phyloP scores from a whole-genome alignment of 2,888 invertebrate species.

The Agonopterix heracliana region DNA sequence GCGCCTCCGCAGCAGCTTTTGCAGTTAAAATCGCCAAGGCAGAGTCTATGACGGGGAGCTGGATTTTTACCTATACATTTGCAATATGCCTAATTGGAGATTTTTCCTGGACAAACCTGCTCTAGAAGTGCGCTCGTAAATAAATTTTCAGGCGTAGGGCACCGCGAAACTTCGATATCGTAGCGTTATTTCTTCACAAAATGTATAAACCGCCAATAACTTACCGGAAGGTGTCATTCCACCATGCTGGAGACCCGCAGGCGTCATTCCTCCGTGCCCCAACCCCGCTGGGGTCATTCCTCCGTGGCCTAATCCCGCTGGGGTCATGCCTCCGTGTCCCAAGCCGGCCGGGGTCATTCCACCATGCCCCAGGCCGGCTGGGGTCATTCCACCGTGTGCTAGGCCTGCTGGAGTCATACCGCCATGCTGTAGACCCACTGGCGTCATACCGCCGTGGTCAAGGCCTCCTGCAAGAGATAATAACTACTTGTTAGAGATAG shows the following conservation, averaged over 20 bases:
- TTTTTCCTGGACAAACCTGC: too few relatives aligned
- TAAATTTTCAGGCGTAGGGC: too few relatives aligned
- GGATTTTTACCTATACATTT: too few relatives aligned
- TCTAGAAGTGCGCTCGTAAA: too few relatives aligned
- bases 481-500: too few relatives aligned
- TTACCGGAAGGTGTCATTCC: constrained; percentile 22
- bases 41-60: too few relatives aligned
- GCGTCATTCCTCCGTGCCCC: constrained; percentile 42
- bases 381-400: constrained; percentile 42
- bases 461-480: constrained; percentile 26
- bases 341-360: constrained; percentile 32
- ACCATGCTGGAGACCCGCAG: constrained; percentile 34
- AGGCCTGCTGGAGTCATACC: constrained; percentile 29
- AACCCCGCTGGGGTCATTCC: constrained; percentile 29
- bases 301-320: constrained; percentile 19
- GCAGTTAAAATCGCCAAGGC: too few relatives aligned
- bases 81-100: too few relatives aligned
- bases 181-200: too few relatives aligned
- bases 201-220: too few relatives aligned
- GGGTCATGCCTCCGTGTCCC: constrained; percentile 60
- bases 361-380: constrained; percentile 34
- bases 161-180: too few relatives aligned
- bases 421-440: constrained; percentile 19
- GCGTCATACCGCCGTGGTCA: constrained; percentile 60
- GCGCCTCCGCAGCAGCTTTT: too few relatives aligned